Evolutionary conservation across 2,797 vertebrate species (phyloP).

Genomic region (Pygocentrus nattereri): DNA sequence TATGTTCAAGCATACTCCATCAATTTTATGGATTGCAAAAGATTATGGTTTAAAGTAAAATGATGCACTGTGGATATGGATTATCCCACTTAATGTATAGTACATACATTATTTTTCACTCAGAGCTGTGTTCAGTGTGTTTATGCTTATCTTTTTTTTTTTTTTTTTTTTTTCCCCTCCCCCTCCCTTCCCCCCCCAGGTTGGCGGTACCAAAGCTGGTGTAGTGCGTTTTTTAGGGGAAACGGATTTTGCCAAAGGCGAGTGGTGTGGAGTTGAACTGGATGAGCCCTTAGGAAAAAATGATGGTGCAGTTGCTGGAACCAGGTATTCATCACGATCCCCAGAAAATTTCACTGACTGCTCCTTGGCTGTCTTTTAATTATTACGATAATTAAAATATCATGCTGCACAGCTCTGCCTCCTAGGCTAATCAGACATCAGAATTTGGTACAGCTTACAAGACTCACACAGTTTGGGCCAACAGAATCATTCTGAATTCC

Average conservation of each 20-base stretch:
- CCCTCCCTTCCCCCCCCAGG: too few relatives aligned
- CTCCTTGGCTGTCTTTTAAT: neutral
- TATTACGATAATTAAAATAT: too few relatives aligned
- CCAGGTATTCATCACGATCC: conserved; percentile 79
- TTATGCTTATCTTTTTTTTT: conserved; percentile 33
- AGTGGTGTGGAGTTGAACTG: conserved; percentile 97
- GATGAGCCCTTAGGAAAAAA: conserved; percentile 98
- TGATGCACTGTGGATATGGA: neutral
- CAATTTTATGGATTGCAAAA: neutral
- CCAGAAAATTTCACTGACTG: neutral
- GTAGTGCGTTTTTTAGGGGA: conserved; percentile 96
- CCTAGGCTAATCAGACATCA: too few relatives aligned
- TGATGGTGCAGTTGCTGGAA: conserved; percentile 96
- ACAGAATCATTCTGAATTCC: too few relatives aligned
- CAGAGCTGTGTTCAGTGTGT: conserved; percentile 35
- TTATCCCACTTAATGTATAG: neutral
- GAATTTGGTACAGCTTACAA: neutral
- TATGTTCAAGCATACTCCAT: neutral
- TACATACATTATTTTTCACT: neutral
- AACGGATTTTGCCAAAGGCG: conserved; percentile 98
- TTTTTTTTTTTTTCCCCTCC: too few relatives aligned
- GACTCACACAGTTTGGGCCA: too few relatives aligned
- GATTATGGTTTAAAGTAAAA: neutral
- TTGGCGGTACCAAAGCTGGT: conserved; percentile 97
- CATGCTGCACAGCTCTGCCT: too few relatives aligned